These are phyloP conservation scores for Bradysia coprophila DNA, from an alignment of 1,140 invertebrate species.

Conservation along the genomic window DNA sequence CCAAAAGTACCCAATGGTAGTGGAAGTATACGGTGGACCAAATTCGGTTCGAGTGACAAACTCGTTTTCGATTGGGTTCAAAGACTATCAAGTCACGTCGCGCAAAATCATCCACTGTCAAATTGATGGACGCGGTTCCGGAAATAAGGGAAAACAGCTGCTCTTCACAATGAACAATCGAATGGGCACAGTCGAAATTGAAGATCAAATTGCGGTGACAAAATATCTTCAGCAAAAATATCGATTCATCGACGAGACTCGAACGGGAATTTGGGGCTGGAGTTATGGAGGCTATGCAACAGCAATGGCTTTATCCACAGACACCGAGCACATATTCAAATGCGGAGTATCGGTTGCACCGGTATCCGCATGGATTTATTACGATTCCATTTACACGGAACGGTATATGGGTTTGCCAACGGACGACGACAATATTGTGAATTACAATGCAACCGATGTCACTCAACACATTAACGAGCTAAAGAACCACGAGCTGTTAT, in stretches of 20 bases:
- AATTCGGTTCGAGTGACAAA: conserved; percentile 65
- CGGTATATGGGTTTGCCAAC: conserved; percentile 79
- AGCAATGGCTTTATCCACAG: conserved; percentile 60
- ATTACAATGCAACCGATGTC: conserved; percentile 60
- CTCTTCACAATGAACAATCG: conserved; percentile 66
- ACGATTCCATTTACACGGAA: conserved; percentile 91
- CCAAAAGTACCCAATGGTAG: conserved; percentile 65
- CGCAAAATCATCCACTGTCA: conserved; percentile 68
- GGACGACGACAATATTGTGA: conserved; percentile 45
- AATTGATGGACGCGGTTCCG: conserved; percentile 84
- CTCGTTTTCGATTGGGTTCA: conserved; percentile 57
- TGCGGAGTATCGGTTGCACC: conserved; percentile 90
- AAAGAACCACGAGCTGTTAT: conserved; percentile 57
- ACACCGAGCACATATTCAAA: conserved; percentile 50
- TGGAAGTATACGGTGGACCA: conserved; percentile 83
- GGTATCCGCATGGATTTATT: conserved; percentile 72
- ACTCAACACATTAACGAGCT: conserved; percentile 41
- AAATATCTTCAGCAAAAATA: conserved; percentile 19
- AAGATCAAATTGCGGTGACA: conserved; percentile 50
- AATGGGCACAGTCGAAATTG: conserved; percentile 73
- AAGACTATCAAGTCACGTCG: conserved; percentile 62
- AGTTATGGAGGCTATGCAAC: conserved; percentile 84
- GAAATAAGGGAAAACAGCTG: conserved; percentile 64
- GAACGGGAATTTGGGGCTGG: conserved; percentile 75
- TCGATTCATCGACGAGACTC: conserved; percentile 38